A percentile compares a stretch with the other conserved stretches of the same genome.
phyloP scores from a whole-genome alignment of 2,113 vertebrate species.

The Tinamus guttatus region DNA sequence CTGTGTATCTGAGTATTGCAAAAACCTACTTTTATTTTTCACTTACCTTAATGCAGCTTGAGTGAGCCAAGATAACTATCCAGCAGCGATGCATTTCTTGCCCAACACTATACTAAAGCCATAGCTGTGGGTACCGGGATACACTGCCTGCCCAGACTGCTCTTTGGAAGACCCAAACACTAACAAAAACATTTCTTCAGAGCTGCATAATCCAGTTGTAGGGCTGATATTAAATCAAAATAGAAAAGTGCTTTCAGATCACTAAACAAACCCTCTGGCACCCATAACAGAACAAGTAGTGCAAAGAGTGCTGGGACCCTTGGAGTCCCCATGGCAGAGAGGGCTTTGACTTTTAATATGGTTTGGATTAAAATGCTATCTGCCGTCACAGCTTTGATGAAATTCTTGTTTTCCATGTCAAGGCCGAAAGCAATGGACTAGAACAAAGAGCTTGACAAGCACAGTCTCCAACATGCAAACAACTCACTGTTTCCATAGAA shows the following conservation, averaged over 20 bases:
- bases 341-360: background rate
- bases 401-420: background rate
- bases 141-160: background rate
- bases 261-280: background rate
- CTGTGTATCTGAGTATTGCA: accelerated
- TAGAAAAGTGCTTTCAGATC: background rate
- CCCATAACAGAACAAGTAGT: background rate
- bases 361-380: conserved; percentile 50
- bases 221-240: background rate
- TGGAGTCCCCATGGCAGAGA: accelerated
- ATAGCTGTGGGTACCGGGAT: accelerated
- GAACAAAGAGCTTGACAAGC: conserved; percentile 32
- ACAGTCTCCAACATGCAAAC: background rate
- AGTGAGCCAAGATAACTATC: accelerated
- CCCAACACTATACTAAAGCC: accelerated
- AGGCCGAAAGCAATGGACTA: background rate
- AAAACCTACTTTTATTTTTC: background rate
- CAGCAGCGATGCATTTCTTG: background rate
- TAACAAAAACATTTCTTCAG: background rate
- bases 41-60: background rate
- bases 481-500: conserved; percentile 38
- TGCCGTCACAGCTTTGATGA: background rate
- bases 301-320: background rate
- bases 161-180: background rate
- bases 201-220: background rate